Conservation (phyloP, 1,140 invertebrate genomes). For the Drosophila simulans region DNA sequence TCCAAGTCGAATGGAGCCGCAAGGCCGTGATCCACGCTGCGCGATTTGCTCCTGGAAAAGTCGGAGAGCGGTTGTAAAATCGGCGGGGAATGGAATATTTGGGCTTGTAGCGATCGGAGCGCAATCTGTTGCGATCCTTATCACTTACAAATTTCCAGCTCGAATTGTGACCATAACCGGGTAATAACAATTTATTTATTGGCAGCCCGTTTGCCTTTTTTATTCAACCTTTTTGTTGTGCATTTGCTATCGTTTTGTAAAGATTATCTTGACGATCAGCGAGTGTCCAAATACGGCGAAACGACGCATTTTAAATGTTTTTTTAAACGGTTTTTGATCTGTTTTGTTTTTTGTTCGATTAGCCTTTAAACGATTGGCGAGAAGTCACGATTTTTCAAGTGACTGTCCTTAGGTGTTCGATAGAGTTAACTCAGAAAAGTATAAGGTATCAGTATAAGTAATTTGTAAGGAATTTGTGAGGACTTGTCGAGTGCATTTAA, state of each 20-base stretch:
- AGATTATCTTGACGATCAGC: constrained; percentile 59
- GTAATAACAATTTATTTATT: constrained; percentile 80
- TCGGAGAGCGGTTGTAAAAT: constrained; percentile 44
- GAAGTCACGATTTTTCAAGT: constrained; percentile 43
- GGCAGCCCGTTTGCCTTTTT: constrained; percentile 33
- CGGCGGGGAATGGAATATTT: constrained; percentile 38
- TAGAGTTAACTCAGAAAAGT: constrained; percentile 9
- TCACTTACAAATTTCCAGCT: constrained; percentile 79
- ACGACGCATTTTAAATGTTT: constrained; percentile 53
- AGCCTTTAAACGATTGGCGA: constrained; percentile 54
- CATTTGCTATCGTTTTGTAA: constrained; percentile 51
- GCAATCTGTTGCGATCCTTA: constrained; percentile 69
- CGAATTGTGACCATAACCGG: constrained; percentile 78
- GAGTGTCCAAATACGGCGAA: constrained; percentile 57
- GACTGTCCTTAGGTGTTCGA: constrained; percentile 42
- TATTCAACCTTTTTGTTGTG: constrained; percentile 24
- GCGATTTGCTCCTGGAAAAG: constrained; percentile 92
- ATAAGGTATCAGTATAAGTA: too few species aligned
- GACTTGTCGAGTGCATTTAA: background rate
- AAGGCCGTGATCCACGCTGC: constrained; percentile 94
- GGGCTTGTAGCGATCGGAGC: constrained; percentile 43
- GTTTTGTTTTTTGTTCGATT: constrained; percentile 14
- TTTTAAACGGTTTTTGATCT: constrained; percentile 44
- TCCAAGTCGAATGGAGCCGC: constrained; percentile 92
- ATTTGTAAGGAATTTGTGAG: too few species aligned